Base-by-base conservation (phyloP, 2,888 invertebrate species). In the Bimastos eiseni region DNA sequence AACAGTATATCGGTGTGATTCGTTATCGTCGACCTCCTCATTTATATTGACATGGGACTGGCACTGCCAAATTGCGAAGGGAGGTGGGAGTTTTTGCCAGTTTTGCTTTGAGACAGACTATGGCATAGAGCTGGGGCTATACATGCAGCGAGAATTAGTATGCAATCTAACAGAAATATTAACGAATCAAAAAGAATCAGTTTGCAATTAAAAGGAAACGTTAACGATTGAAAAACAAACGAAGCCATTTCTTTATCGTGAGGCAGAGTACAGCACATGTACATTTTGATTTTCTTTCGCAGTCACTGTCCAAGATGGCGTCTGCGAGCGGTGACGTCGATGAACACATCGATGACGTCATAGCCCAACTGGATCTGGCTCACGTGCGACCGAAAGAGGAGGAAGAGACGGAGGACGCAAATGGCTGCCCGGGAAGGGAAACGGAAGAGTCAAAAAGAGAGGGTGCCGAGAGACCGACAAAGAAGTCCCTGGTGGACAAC, bases 311-410 rank as follows among this genome's bases (percentile, higher is more conserved):
- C 86, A 86, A 89, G 38, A 89, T 49, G 89, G 89, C 41, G 37
- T 49, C 89, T 41, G 89, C 36, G 33, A 37, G 36, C 19, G 17
- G 15, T 41, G 41, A 41, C 49, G 44, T 89, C 41, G 41, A 37
- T 15, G 49, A 41, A 89, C 21, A 41, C 89, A 41, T 89, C 89
- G 49, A 49, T 44, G 89, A 89, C 89, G 49, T 89, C 89, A 89
- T 89, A 37, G 41, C 34, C 38, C 38, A 41, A 38, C 89, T 89
- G 49, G 89, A 89, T 36, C 21, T 89, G 41, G 33, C 41, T 1
- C 36, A 89, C 5, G 36, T 89, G 89, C 34, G 15, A 33, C 33
- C 89, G n/a, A n/a, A n/a, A n/a, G n/a, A n/a, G n/a, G 38, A 89
- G n/a, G 38, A 21, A 4, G 88, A 88, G 24, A 19, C 44, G 44